These are phyloP conservation scores for Leptoclinus maculatus DNA, from an alignment of 2,797 vertebrate species.

Conservation along the genomic window DNA sequence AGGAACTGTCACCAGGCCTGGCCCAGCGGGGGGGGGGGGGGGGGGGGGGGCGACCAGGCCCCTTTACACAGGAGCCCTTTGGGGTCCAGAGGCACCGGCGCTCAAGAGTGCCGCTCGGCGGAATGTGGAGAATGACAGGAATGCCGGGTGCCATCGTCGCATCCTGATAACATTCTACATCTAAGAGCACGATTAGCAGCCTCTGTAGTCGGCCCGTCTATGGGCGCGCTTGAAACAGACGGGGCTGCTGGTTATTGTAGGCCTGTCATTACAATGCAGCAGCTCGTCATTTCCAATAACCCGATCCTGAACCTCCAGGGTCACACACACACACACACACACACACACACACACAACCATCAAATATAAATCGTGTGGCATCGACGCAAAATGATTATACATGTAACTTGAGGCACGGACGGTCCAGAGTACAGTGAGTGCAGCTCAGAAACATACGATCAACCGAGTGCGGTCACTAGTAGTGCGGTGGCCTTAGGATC, in stretches of 20 bases:
- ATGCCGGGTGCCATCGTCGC: slow-evolving; percentile 77
- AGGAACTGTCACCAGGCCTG: slow-evolving; percentile 92
- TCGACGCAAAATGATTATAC: no score
- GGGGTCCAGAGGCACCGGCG: slow-evolving; percentile 65
- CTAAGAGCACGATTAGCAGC: slow-evolving; percentile 66
- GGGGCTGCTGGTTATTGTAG: slow-evolving; percentile 83
- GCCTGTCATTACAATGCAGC: slow-evolving; percentile 82
- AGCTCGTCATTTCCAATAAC: slow-evolving; percentile 85
- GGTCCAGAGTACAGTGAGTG: not conserved
- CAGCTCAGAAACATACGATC: slow-evolving; percentile 30
- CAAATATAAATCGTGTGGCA: slow-evolving; percentile 36
- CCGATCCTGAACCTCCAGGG: slow-evolving; percentile 68
- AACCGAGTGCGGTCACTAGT: slow-evolving; percentile 15
- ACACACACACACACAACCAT: slow-evolving; percentile 12
- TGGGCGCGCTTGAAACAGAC: slow-evolving; percentile 46
- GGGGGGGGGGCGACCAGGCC: slow-evolving; percentile 48
- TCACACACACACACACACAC: slow-evolving; percentile 49
- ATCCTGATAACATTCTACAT: slow-evolving; percentile 70
- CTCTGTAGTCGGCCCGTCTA: slow-evolving; percentile 66
- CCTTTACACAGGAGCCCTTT: slow-evolving; percentile 68
- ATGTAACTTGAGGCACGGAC: slow-evolving; percentile 12
- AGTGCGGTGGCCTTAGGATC: slow-evolving; percentile 3
- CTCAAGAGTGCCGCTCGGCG: slow-evolving; percentile 39
- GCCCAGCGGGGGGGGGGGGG: slow-evolving; percentile 84
- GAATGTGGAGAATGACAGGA: slow-evolving; percentile 79